Percentiles rank a stretch among this genome's conserved stretches.
Evolutionary conservation across 2,797 vertebrate genomes (phyloP).

Genomic region (Chiroxiphia lanceolata): DNA sequence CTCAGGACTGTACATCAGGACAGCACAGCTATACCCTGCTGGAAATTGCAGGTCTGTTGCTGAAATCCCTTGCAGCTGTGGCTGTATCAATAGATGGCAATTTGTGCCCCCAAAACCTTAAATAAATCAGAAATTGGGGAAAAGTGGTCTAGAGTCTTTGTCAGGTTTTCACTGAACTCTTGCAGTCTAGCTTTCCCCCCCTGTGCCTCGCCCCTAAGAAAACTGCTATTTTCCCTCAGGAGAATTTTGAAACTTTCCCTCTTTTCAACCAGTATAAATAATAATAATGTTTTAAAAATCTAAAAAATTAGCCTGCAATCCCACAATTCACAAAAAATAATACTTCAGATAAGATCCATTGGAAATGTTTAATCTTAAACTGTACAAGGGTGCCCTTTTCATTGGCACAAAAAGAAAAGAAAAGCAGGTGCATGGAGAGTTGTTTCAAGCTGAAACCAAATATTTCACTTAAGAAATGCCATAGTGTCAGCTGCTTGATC

Average conservation of each 20-base stretch:
- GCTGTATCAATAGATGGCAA: background rate
- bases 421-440: background rate
- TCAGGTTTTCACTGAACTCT: background rate
- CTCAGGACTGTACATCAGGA: background rate
- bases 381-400: background rate
- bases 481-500: background rate
- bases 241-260: background rate
- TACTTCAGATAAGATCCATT: background rate
- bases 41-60: background rate
- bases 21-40: background rate
- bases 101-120: background rate
- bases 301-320: background rate
- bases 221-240: background rate
- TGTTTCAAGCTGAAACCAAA: background rate
- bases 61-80: background rate
- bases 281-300: background rate
- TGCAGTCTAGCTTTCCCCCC: background rate
- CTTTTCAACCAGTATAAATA: background rate
- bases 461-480: slow-evolving; percentile 10
- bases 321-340: background rate
- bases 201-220: background rate
- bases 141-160: background rate
- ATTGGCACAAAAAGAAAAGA: background rate
- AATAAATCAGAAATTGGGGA: background rate
- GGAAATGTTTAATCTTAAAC: background rate